phyloP scores from a whole-genome alignment of 53 echinoderm and acorn worm genomes.

The Echinarachnius parma region DNA sequence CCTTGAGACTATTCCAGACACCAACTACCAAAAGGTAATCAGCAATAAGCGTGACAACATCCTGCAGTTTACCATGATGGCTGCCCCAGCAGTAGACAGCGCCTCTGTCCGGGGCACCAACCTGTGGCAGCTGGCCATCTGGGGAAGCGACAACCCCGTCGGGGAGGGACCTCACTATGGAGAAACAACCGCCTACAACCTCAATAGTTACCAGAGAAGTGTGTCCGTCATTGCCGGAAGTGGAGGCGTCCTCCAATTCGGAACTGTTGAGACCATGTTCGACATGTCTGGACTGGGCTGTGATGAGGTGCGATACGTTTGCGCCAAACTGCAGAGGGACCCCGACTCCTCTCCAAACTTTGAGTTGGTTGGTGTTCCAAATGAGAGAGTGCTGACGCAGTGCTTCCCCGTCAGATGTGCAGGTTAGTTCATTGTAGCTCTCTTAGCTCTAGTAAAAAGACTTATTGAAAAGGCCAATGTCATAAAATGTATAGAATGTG shows the following conservation, averaged over 20 bases:
- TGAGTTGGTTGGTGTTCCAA: slow-evolving; percentile 64
- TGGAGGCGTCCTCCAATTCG: slow-evolving; percentile 57
- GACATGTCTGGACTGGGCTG: slow-evolving; percentile 79
- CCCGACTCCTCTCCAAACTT: slow-evolving; percentile 65
- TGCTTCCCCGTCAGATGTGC: slow-evolving; percentile 78
- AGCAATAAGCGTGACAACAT: slow-evolving; percentile 24
- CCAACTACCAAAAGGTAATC: slow-evolving; percentile 30
- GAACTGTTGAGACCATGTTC: slow-evolving; percentile 67
- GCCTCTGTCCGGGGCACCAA: slow-evolving; percentile 57
- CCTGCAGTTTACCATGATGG: slow-evolving; percentile 36
- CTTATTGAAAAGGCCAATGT: no score
- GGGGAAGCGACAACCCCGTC: slow-evolving; percentile 69
- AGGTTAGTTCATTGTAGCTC: slow-evolving; percentile 50
- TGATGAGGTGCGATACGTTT: slow-evolving; percentile 68
- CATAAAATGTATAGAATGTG: no score
- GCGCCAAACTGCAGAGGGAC: slow-evolving; percentile 62
- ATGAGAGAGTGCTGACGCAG: slow-evolving; percentile 62
- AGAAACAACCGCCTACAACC: slow-evolving; percentile 51
- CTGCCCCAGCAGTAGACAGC: slow-evolving; percentile 45
- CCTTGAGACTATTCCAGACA: slow-evolving; percentile 44
- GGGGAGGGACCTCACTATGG: slow-evolving; percentile 66
- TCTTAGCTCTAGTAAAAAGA: no score
- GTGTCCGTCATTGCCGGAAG: slow-evolving; percentile 13
- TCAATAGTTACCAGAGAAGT: slow-evolving; percentile 51
- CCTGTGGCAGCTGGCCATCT: slow-evolving; percentile 77